Evolutionary conservation across 2,888 invertebrate genomes (phyloP).

Genomic region (Pocota personata): DNA sequence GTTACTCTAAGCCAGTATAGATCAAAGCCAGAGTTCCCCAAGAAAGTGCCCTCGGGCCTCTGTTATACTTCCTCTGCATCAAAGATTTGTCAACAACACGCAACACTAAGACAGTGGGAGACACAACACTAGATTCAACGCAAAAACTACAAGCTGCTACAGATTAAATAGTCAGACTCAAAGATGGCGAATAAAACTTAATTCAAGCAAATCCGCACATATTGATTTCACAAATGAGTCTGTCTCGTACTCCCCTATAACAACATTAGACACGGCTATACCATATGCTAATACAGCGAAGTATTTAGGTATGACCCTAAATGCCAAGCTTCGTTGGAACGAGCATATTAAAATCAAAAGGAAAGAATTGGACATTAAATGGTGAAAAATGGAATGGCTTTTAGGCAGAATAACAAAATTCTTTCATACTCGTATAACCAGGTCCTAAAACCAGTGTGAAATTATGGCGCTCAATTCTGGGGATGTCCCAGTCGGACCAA

Average conservation of each 20-base stretch:
- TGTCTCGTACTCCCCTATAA: no score
- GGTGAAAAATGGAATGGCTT: neutral
- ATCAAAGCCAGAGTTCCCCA: no score
- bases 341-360: neutral
- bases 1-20: no score
- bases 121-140: no score
- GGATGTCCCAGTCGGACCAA: neutral
- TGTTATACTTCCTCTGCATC: no score
- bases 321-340: neutral
- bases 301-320: no score
- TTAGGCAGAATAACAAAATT: neutral
- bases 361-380: neutral
- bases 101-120: no score
- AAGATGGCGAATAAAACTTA: neutral
- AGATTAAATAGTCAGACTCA: neutral
- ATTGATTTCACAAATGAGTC: neutral
- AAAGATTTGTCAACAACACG: no score
- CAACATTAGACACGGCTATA: no score
- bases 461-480: neutral
- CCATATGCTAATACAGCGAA: no score
- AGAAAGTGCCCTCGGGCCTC: no score
- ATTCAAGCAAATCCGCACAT: neutral
- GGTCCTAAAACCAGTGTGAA: neutral
- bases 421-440: neutral
- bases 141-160: neutral